Conservation (phyloP, 2,113 vertebrate genomes). For the Eira barbara region DNA sequence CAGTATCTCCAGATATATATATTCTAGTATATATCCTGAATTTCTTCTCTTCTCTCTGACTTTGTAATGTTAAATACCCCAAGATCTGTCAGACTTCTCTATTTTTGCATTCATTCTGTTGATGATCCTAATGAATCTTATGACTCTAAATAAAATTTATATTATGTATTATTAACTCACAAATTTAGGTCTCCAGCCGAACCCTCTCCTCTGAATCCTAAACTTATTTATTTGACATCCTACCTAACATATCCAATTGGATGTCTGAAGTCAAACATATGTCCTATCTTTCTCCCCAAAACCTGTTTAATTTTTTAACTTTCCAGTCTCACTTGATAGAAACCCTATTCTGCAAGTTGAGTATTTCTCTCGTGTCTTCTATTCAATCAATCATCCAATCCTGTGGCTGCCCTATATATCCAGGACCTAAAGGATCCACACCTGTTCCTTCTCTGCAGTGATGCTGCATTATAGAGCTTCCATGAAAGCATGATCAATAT, state of each 20-base stretch:
- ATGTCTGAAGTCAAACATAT: neutral
- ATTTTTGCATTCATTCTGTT: neutral
- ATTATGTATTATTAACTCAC: neutral
- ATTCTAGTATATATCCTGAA: neutral
- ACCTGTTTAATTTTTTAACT: neutral
- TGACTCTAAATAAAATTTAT: neutral
- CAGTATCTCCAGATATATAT: no score
- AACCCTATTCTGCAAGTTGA: neutral
- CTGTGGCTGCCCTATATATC: neutral
- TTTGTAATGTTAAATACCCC: neutral
- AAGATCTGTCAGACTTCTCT: neutral
- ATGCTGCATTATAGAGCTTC: neutral
- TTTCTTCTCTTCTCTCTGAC: neutral
- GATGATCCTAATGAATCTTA: neutral
- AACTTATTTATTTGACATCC: neutral
- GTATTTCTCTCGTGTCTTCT: neutral
- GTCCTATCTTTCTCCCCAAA: neutral
- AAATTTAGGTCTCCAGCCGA: neutral
- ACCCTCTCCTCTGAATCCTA: neutral
- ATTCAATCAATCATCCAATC: neutral
- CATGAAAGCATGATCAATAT: neutral
- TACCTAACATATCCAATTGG: neutral
- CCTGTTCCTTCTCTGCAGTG: neutral
- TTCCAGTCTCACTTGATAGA: neutral
- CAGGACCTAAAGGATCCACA: neutral